Evolutionary conservation across 2,888 invertebrate genomes (phyloP).

Genomic region (Microplitis manilae): DNA sequence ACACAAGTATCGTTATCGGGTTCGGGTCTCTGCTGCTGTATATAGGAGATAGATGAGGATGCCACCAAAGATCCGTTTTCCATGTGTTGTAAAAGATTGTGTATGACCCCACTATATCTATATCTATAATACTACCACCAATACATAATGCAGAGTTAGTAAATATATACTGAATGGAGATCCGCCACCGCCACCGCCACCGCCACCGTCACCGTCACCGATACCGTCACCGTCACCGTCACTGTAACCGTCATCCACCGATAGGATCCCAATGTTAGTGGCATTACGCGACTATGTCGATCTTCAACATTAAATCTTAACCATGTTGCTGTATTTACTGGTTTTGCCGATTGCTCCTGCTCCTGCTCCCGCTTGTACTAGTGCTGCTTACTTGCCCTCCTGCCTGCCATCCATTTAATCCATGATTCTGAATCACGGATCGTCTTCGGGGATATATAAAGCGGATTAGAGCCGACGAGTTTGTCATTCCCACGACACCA

Average conservation of each 20-base stretch:
- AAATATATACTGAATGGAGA: slow-evolving; percentile 5
- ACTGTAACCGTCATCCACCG: slow-evolving; percentile 18
- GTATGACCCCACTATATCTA: slow-evolving; percentile 23
- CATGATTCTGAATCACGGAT: slow-evolving; percentile 69
- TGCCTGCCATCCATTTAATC: slow-evolving; percentile 53
- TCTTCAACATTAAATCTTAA: slow-evolving; percentile 67
- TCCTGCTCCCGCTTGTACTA: slow-evolving; percentile 61
- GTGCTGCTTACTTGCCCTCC: background rate
- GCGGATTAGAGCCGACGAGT: slow-evolving; percentile 58
- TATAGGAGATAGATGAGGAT: slow-evolving; percentile 42
- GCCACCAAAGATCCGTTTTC: slow-evolving; percentile 51
- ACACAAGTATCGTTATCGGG: background rate
- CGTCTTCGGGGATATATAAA: slow-evolving; percentile 68
- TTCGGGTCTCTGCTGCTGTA: slow-evolving; percentile 18
- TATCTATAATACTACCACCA: too few species aligned
- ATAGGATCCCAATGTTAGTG: slow-evolving; percentile 33
- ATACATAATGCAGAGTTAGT: too few species aligned
- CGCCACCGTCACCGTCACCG: too few species aligned
- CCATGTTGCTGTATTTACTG: background rate
- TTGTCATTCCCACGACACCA: slow-evolving; percentile 65
- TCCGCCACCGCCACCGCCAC: slow-evolving; percentile 16
- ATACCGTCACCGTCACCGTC: background rate
- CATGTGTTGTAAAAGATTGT: slow-evolving; percentile 28
- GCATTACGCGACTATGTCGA: slow-evolving; percentile 50
- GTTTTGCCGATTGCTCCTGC: background rate